Conservation (phyloP, 2,113 vertebrate species). For the Chitala chitala region DNA sequence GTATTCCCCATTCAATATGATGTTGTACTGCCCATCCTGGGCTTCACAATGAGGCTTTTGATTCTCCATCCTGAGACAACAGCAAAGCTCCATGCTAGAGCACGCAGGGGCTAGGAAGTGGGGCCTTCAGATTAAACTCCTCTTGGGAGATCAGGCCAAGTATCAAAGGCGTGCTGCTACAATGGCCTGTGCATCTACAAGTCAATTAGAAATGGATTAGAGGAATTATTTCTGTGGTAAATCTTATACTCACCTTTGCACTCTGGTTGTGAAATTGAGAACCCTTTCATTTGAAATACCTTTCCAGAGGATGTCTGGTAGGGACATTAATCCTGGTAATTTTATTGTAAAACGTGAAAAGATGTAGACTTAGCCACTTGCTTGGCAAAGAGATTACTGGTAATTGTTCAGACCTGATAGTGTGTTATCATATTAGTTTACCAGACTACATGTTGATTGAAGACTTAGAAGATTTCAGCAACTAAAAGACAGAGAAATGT, state of each 20-base stretch:
- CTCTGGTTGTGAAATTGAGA: slow-evolving; percentile 35
- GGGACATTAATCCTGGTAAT: background rate
- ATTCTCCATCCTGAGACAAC: slow-evolving; percentile 36
- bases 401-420: background rate
- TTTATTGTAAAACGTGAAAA: background rate
- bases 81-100: background rate
- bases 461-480: background rate
- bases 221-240: slow-evolving; percentile 19
- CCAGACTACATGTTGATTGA: background rate
- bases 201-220: slow-evolving; percentile 59
- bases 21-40: slow-evolving; percentile 31
- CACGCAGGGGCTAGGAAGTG: slow-evolving; percentile 1
- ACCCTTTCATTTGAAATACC: slow-evolving; percentile 21
- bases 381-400: background rate
- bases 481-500: background rate
- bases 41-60: slow-evolving; percentile 53
- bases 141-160: background rate
- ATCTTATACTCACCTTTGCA: slow-evolving; percentile 21
- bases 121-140: background rate
- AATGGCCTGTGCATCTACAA: slow-evolving; percentile 30
- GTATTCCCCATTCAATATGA: background rate
- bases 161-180: background rate
- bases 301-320: background rate
- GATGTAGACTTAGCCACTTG: background rate
- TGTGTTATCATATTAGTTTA: background rate